Evolutionary conservation across 2,888 invertebrate species (phyloP), one percentile per base, ranked within the genome.

Genomic region (Macaria liturata): DNA sequence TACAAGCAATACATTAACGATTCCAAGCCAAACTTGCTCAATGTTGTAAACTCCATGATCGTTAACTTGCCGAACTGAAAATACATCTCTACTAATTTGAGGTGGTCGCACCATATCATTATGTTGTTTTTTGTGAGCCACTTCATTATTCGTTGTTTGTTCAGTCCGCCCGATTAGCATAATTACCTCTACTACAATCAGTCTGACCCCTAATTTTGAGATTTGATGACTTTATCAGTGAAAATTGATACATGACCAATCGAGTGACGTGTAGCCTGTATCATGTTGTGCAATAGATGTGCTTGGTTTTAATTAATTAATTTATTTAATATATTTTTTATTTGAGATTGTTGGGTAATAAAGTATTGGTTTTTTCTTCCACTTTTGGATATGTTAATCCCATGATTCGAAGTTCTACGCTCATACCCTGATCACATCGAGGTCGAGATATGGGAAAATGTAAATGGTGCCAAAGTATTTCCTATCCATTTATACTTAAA

Each of bases 141-240:
- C 67, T 75, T 78, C 70, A 80, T 83, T 78, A 80, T 78, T 59
- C 65, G 71, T 69, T 84, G 81, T 84, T 83, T 83, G 82, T 80
- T 82, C 74, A 76, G 62, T 65, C 71, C 72, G 65, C 68, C 68
- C 61, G 63, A 72, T 75, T 73, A 70, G 72, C 70, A 70, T 76
- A 70, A 72, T 75, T 66, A 67, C 70, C 66, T 71, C 64, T 50
- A 61, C 64, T 63, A 66, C 64, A 48, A 66, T 72, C 69, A 70
- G 66, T 71, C 69, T 60, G 65, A 55, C 45, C 66, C 56, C 57
- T 69, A 66, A 69, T 71, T 70, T 65, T 59, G 56, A 40, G 50
- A 67, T 42, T 69, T 76, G 69, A 81, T 78, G 71, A 64, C 78
- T 81, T 72, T 75, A 81, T 78, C 70, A 72, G 65, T 64, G 64